phyloP scores from a whole-genome alignment of 2,113 vertebrate genomes.

The Acanthisitta chloris region DNA sequence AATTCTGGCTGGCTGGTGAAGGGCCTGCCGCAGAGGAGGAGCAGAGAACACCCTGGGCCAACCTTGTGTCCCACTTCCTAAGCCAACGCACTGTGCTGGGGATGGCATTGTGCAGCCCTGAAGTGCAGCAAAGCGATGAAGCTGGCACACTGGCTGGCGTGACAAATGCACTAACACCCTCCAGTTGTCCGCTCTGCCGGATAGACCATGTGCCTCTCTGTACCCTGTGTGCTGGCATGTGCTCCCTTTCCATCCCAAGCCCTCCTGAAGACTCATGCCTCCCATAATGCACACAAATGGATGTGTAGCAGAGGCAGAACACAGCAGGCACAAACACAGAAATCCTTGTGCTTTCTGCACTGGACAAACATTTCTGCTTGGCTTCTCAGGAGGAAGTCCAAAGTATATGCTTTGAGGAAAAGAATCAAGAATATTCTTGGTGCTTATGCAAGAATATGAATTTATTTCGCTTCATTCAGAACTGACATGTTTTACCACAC shows the following conservation, averaged over 20 bases:
- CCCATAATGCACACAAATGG: not conserved
- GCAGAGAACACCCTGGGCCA: not conserved
- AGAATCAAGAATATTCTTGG: not conserved
- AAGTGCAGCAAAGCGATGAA: not conserved
- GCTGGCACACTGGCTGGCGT: not conserved
- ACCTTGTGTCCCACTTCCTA: not conserved
- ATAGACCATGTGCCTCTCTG: not conserved
- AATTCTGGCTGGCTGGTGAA: not conserved
- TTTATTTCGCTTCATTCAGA: not conserved
- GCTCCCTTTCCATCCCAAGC: not conserved
- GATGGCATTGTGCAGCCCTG: not conserved
- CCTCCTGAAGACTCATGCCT: not conserved
- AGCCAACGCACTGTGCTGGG: not conserved
- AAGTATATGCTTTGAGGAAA: not conserved
- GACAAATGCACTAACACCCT: not conserved
- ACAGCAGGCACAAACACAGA: not conserved
- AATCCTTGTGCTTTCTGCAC: not conserved
- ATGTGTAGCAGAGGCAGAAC: not conserved
- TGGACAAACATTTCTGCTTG: accelerated
- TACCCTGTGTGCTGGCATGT: not conserved
- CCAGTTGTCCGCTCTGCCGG: not conserved
- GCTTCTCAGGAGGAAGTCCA: not conserved
- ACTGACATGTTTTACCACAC: not conserved
- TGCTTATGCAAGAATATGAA: not conserved
- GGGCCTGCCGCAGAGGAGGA: not conserved